Base-by-base conservation (phyloP, 2,888 invertebrate species). In the Netelia melanura region DNA sequence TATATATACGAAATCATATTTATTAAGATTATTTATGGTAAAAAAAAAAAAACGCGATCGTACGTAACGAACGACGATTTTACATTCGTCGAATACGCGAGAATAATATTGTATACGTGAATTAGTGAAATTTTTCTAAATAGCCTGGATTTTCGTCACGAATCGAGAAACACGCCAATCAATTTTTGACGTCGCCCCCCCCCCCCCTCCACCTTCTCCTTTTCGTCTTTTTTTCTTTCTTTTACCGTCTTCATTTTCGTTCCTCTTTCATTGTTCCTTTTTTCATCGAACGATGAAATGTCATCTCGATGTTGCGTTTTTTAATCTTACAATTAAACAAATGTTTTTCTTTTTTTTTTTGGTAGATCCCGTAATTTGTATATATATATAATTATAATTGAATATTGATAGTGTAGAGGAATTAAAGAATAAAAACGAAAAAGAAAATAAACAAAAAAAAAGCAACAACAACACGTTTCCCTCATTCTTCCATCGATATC, bases 351-450 rank as follows among this genome's bases (percentile, higher is more conserved):
- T 17, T 5, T 78, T 86, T 83, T 81, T 78, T 86, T 86, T 83
- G 68, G 72, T 86, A 86, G 79, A 81, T 5, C 6, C 76, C 75
- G 87, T 87, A 74, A 78, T 83, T 85, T 87, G 84, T 87, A 86
- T 85, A 87, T 87, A 87, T 52, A 65, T 75, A 78, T 48, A 84
- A 80, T 79, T 30, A 58, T n/a, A n/a, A 58, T 61, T 78, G 61
- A 80, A 61, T 76, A 83, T 65, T 38, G 58, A 43, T 72, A 67
- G 80, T 86, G 87, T 87, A 86, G 81, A 86, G 48, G 58, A 82
- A 85, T 74, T 85, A 85, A 61, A 83, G 86, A 86, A 84, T 85
- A 84, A 52, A 14, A 72, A 54, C 67, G 72, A 86, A 75, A 84
- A 78, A 71, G 77, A 58, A 68, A 68, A 61, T 43, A n/a, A 8